phyloP scores from a whole-genome alignment of 2,113 vertebrate genomes.

The rabbit (Oryctolagus cuniculus) region mOryCun1.1 NC_091437.1:31794501-31795000 shows the following conservation, averaged over 20 bases:
- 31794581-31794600: not conserved
- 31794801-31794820: not conserved
- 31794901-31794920: not conserved
- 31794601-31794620: not conserved
- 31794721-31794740: not conserved
- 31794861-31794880: not conserved
- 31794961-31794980: not conserved
- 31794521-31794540: not conserved
- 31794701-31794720: not conserved
- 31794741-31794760: not conserved
- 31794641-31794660: not conserved
- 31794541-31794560: constrained; percentile 10
- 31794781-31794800: not conserved
- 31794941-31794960: not conserved
- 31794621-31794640: not conserved
- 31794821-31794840: not conserved
- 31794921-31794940: constrained; percentile 9
- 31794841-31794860: not conserved
- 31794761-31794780: not conserved
- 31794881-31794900: not conserved
- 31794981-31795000: not conserved
- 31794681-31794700: not conserved
- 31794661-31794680: not conserved
- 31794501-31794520: not conserved
- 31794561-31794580: not conserved